These are phyloP conservation scores for Melanotaenia duboulayi DNA, from an alignment of 2,113 vertebrate genomes.

Conservation along the genomic window DNA sequence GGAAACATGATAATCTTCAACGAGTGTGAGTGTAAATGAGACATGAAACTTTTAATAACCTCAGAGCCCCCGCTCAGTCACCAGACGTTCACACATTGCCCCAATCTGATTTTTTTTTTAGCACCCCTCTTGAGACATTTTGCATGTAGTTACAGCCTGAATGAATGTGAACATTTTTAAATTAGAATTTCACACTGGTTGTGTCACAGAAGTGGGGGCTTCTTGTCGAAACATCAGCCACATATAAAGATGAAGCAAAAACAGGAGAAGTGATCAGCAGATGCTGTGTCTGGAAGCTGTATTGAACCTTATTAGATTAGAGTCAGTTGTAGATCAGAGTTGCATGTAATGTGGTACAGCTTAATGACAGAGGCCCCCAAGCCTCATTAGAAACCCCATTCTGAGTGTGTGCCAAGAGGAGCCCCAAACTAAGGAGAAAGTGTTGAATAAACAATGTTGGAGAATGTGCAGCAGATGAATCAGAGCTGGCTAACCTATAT, in stretches of 20 bases:
- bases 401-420: constrained; percentile 11
- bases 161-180: neutral
- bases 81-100: constrained; percentile 7
- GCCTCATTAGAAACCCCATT: constrained; percentile 14
- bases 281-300: neutral
- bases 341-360: neutral
- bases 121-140: neutral
- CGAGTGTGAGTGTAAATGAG: constrained; percentile 23
- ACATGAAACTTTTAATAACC: constrained; percentile 46
- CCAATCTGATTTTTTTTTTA: constrained; percentile 10
- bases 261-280: neutral
- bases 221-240: neutral
- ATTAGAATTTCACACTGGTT: neutral
- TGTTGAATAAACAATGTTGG: constrained; percentile 61
- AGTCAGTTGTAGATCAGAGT: constrained; percentile 10
- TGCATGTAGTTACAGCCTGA: constrained; percentile 14
- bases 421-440: constrained; percentile 17
- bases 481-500: constrained; percentile 65
- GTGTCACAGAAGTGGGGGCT: neutral
- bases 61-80: constrained; percentile 17
- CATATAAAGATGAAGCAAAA: neutral
- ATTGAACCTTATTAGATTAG: constrained; percentile 1
- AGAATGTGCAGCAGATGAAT: constrained; percentile 46
- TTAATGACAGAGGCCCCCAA: constrained; percentile 3
- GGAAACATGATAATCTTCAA: constrained; percentile 24